These are phyloP conservation scores for Semnornis frantzii DNA, from an alignment of 2,113 vertebrate genomes.

Conservation along the genomic window DNA sequence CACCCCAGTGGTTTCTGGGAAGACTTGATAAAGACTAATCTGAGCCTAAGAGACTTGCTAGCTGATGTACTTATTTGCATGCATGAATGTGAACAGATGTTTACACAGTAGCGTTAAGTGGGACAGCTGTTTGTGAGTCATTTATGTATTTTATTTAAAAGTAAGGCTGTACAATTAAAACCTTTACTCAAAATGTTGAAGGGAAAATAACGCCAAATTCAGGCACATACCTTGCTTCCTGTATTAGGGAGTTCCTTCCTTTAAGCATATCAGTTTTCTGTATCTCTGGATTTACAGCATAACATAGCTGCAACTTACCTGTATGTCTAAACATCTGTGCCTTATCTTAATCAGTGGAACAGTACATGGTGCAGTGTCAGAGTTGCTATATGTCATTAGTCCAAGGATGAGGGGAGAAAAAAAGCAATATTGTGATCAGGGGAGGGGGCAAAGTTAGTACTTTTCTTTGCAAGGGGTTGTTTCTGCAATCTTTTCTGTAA, in stretches of 20 bases:
- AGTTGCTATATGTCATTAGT: background rate
- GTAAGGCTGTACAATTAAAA: constrained; percentile 34
- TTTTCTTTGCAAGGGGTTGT: background rate
- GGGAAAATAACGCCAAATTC: background rate
- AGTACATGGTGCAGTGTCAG: background rate
- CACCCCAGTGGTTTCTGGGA: background rate
- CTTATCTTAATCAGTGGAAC: background rate
- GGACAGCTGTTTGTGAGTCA: constrained; percentile 62
- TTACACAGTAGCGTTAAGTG: constrained; percentile 68
- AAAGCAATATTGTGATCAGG: background rate
- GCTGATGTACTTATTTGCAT: constrained; percentile 62
- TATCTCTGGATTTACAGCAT: background rate
- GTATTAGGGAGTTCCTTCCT: background rate
- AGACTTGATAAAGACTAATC: constrained; percentile 36
- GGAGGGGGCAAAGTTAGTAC: background rate
- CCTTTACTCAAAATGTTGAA: background rate
- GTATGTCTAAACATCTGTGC: background rate
- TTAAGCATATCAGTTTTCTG: background rate
- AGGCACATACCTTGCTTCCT: background rate
- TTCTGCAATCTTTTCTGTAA: constrained; percentile 14
- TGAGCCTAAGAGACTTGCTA: constrained; percentile 55
- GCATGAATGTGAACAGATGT: constrained; percentile 70
- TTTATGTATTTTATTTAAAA: constrained; percentile 70
- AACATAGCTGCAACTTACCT: background rate
- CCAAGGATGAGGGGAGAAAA: background rate